Conservation (phyloP, 1,140 invertebrate species). For the Orius insidiosus region DNA sequence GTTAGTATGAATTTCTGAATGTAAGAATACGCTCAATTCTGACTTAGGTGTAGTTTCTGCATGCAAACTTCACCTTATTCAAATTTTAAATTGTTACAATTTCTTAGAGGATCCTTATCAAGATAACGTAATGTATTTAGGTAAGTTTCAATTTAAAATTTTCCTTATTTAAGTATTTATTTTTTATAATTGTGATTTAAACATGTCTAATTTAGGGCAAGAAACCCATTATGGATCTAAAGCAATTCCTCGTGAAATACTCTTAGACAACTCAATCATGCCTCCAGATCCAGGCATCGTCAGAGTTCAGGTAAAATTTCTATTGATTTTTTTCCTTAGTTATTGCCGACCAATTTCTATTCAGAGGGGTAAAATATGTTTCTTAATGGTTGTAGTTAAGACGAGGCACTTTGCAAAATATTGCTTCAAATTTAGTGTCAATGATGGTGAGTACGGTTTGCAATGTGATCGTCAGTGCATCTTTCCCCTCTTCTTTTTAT, state of each 20-base stretch:
- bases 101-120: conserved; percentile 4
- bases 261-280: conserved; percentile 61
- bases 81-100: conserved; percentile 7
- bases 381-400: neutral
- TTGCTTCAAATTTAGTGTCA: no score
- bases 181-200: neutral
- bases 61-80: no score
- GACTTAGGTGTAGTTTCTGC: no score
- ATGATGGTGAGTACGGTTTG: no score
- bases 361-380: neutral
- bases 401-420: no score
- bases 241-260: conserved; percentile 62
- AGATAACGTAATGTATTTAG: conserved; percentile 5
- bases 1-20: no score
- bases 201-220: conserved; percentile 32
- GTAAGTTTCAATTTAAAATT: neutral
- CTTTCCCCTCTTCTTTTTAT: neutral
- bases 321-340: neutral
- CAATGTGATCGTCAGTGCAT: neutral
- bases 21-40: no score
- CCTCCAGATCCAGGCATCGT: conserved; percentile 49
- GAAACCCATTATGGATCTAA: conserved; percentile 49
- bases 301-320: conserved; percentile 38
- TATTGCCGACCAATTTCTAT: neutral
- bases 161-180: neutral